Evolutionary conservation across 2,888 invertebrate species (phyloP), one percentile per base, ranked within the genome.

Genomic region (Anoncus sp.): DNA sequence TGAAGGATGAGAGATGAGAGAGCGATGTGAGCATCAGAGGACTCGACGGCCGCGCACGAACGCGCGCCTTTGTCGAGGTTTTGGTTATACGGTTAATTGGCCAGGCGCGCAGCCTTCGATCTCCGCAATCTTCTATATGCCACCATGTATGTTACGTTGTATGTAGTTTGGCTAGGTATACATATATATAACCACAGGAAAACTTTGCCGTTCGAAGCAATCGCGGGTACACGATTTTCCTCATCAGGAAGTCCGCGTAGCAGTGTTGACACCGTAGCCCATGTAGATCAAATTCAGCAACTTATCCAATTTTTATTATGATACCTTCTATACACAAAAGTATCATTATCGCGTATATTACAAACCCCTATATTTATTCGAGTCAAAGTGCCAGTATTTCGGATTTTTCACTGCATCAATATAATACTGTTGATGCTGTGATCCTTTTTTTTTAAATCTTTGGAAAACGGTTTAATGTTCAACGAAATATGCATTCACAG

Each of bases 41-140:
- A 70, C 70, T 75, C 62, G 74, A 70, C 24, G 72, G 51, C 12
- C 31, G 57, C 53, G 67, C 83, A 83, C 85, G 83, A 35, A 63
- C 67, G 20, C 75, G 83, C 86, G 83, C 87, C 88, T 88, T 88
- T 88, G 88, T 88, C 86, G 88, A 87, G 87, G 86, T 88, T 88
- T 87, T 83, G 84, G 87, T 85, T 85, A 84, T 65, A 59, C 84
- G 85, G 86, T 87, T 87, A 88, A 88, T 88, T 87, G 87, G 83
- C 81, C 84, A 82, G 81, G n/a, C 81, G 82, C 80, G 80, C 49
- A 65, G 18, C 53, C 69, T 65, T 67, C 73, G 72, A 75, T 81
- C 62, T 67, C 45, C 57, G 38, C 16, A 57, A n/a, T n/a, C n/a
- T n/a, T n/a, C n/a, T n/a, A n/a, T n/a, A n/a, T n/a, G n/a, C n/a